Percentiles rank a stretch among this genome's conserved stretches.
Conservation (phyloP, 2,113 vertebrate species). For the Ammodytes marinus region DNA sequence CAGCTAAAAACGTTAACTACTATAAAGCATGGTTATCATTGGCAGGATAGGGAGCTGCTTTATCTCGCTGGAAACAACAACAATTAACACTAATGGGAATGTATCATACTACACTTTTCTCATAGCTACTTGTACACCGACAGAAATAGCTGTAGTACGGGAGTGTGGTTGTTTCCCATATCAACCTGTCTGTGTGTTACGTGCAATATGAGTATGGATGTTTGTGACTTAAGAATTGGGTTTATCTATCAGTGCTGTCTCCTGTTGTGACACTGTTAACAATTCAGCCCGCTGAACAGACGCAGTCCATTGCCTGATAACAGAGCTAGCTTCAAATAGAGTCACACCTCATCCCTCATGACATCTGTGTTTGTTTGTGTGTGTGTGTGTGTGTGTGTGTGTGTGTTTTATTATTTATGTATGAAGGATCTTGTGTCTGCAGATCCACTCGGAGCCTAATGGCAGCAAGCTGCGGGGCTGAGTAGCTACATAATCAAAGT, state of each 20-base stretch:
- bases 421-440: constrained; percentile 11
- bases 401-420: constrained; percentile 30
- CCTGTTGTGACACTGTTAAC: neutral
- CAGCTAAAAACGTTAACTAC: neutral
- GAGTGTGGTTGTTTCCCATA: neutral
- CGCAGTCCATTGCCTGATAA: neutral
- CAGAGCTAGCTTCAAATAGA: neutral
- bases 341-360: constrained; percentile 3
- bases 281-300: neutral
- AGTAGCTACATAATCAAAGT: constrained; percentile 60
- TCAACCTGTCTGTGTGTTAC: neutral
- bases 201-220: neutral
- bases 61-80: neutral
- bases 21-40: neutral
- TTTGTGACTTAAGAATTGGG: neutral
- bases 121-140: neutral
- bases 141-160: neutral
- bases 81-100: neutral
- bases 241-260: neutral
- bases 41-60: neutral
- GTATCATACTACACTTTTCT: neutral
- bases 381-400: constrained; percentile 7
- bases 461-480: constrained; percentile 33
- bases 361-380: constrained; percentile 1
- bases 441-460: constrained; percentile 24